Evolutionary conservation across 2,888 invertebrate species (phyloP).

Genomic region (Willowsia nigromaculata): DNA sequence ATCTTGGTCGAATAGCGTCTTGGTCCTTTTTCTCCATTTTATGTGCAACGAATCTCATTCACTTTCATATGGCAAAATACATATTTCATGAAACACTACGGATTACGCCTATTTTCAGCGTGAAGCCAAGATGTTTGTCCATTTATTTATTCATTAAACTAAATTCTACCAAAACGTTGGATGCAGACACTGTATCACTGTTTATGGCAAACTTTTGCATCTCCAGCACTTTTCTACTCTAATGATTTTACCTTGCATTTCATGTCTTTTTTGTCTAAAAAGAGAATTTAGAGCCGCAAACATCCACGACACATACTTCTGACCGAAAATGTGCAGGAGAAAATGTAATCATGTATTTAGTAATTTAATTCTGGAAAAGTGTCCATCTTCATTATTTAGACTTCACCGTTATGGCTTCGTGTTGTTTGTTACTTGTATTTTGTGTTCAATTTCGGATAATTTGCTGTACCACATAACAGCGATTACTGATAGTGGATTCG

Average conservation of each 20-base stretch:
- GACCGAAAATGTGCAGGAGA: neutral
- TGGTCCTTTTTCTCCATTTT: neutral
- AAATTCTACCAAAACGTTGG: neutral
- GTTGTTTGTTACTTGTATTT: neutral
- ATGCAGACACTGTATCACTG: neutral
- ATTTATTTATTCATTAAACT: constrained; percentile 48
- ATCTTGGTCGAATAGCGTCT: neutral
- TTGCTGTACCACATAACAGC: neutral
- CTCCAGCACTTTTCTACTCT: neutral
- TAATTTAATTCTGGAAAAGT: constrained; percentile 46
- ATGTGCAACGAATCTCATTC: constrained; percentile 2
- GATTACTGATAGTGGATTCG: neutral
- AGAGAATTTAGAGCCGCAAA: neutral
- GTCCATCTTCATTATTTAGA: constrained; percentile 60
- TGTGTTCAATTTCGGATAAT: neutral
- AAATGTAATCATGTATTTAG: constrained; percentile 13
- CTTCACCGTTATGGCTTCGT: neutral
- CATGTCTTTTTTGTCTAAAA: neutral
- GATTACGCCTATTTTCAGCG: constrained; percentile 40
- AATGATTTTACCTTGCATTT: neutral
- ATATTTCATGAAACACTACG: constrained; percentile 36
- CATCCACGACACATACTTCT: neutral
- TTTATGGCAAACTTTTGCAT: neutral
- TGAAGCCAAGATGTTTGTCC: constrained; percentile 39
- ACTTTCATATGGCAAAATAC: constrained; percentile 13